Percentiles rank a stretch among this genome's conserved stretches.
Evolutionary conservation across 1,140 invertebrate genomes (phyloP).

Genomic region (Drosophila eugracilis): DNA sequence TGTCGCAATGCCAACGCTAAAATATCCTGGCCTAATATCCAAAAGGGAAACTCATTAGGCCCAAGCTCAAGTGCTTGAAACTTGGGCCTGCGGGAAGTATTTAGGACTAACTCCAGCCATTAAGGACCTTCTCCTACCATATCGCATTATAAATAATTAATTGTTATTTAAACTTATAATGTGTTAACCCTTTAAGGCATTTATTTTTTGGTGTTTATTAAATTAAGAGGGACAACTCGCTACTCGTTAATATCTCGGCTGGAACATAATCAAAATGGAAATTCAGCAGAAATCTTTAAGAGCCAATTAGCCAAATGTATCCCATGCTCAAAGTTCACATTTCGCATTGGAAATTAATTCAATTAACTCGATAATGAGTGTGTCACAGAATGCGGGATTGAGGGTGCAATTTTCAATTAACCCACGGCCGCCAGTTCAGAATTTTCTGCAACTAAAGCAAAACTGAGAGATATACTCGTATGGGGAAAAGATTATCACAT

Average conservation of each 20-base stretch:
- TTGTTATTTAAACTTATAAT: slow-evolving; percentile 64
- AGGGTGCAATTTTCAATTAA: slow-evolving; percentile 15
- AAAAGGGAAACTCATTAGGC: slow-evolving; percentile 28
- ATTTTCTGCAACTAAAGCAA: slow-evolving; percentile 44
- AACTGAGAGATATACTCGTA: slow-evolving; percentile 7
- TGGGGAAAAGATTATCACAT: slow-evolving; percentile 23
- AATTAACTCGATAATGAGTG: slow-evolving; percentile 60
- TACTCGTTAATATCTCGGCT: too few species aligned
- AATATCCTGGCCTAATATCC: slow-evolving; percentile 5
- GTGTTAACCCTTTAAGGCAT: slow-evolving; percentile 56
- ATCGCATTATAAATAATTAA: slow-evolving; percentile 65
- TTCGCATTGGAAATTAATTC: slow-evolving; percentile 57
- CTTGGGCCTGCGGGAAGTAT: slow-evolving; percentile 6
- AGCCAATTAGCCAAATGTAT: slow-evolving; percentile 66
- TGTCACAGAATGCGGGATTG: slow-evolving; percentile 21
- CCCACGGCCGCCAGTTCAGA: slow-evolving; percentile 18
- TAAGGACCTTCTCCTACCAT: slow-evolving; percentile 13
- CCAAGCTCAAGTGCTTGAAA: slow-evolving; percentile 26
- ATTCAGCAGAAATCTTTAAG: slow-evolving; percentile 50
- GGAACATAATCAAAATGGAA: slow-evolving; percentile 34
- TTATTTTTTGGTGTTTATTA: slow-evolving; percentile 43
- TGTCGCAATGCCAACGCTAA: slow-evolving; percentile 12
- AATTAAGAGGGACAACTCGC: slow-evolving; percentile 17
- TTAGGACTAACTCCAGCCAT: slow-evolving; percentile 12
- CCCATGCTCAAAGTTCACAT: slow-evolving; percentile 36